Conservation (phyloP, 1,140 invertebrate species). For the Caenorhabditis tropicalis region DNA sequence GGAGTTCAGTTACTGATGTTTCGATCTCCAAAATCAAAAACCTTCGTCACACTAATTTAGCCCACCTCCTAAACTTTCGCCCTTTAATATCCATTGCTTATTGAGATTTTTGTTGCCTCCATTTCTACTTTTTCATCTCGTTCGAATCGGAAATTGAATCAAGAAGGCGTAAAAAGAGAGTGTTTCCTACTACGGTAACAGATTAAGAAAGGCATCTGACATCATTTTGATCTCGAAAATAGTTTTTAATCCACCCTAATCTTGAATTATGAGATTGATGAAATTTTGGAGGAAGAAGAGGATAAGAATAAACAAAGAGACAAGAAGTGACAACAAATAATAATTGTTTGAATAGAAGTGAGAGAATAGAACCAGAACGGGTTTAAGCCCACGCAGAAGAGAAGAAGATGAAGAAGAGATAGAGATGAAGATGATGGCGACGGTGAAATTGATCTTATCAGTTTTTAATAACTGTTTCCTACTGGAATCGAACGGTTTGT, state of each 20-base stretch:
- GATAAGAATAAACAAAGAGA: background rate
- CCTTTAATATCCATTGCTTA: background rate
- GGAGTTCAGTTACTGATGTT: too few relatives aligned
- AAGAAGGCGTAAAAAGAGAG: background rate
- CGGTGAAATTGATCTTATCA: slow-evolving; percentile 20
- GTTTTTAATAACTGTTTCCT: too few relatives aligned
- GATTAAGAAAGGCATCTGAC: background rate
- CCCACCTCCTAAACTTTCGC: too few relatives aligned
- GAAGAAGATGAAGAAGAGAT: background rate
- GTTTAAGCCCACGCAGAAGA: background rate
- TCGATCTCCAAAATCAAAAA: too few relatives aligned
- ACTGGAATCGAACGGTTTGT: too few relatives aligned
- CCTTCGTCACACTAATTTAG: too few relatives aligned
- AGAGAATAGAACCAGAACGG: slow-evolving; percentile 1
- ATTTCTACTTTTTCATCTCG: background rate
- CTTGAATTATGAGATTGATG: background rate
- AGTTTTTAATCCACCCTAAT: background rate
- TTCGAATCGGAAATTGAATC: background rate
- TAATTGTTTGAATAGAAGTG: background rate
- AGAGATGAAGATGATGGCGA: background rate
- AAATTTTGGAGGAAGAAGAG: background rate
- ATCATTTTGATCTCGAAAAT: background rate
- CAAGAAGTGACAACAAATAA: background rate
- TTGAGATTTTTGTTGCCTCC: background rate
- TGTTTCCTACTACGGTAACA: background rate